Conservation (phyloP, 2,888 invertebrate genomes). For the Athripsodes cinereus region DNA sequence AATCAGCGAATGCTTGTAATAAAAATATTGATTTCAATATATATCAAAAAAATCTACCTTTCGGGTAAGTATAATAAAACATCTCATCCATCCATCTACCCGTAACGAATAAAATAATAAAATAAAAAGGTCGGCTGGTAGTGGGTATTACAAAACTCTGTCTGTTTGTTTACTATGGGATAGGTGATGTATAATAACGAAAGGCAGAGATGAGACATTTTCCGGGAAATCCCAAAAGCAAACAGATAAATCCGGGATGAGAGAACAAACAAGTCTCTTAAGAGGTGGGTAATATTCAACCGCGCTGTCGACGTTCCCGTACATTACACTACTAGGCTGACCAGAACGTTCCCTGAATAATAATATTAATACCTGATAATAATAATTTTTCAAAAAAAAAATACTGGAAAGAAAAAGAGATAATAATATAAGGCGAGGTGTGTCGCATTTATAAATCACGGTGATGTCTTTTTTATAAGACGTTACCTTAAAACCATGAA, state of each 20-base stretch:
- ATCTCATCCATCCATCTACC: too few relatives aligned
- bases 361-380: too few relatives aligned
- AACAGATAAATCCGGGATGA: constrained; percentile 22
- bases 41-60: too few relatives aligned
- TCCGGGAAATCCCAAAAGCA: constrained; percentile 16
- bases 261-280: constrained; percentile 13
- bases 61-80: too few relatives aligned
- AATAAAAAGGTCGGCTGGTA: neutral
- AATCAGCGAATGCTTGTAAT: too few relatives aligned
- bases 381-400: too few relatives aligned
- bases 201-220: constrained; percentile 6
- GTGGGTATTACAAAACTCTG: neutral
- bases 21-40: too few relatives aligned
- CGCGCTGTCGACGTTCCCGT: too few relatives aligned
- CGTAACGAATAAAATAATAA: neutral
- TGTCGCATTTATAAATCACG: neutral
- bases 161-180: neutral
- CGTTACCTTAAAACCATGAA: too few relatives aligned
- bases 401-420: too few relatives aligned
- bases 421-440: too few relatives aligned
- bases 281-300: too few relatives aligned
- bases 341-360: constrained; percentile 1
- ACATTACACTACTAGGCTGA: neutral
- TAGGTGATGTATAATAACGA: neutral
- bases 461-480: neutral